Conservation (phyloP, 2,797 vertebrate genomes). For the Pagetopsis macropterus region DNA sequence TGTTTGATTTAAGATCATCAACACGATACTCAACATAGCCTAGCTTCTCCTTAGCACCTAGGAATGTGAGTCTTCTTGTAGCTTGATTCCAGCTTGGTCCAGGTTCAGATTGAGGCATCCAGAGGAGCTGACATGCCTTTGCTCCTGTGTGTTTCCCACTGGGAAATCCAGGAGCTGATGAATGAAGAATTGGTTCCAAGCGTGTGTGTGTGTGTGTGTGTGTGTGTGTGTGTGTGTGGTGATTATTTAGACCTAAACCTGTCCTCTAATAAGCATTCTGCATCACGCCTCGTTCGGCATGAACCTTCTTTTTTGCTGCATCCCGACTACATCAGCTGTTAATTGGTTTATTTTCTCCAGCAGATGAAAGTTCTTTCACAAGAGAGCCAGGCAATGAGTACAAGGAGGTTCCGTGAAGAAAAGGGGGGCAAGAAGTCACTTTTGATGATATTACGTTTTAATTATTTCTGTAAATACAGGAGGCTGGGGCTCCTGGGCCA, state of each 20-base stretch:
- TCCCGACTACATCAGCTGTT: slow-evolving; percentile 46
- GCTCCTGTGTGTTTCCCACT: slow-evolving; percentile 26
- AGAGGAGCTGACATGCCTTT: slow-evolving; percentile 23
- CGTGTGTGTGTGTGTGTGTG: slow-evolving; percentile 24
- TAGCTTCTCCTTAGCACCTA: no score
- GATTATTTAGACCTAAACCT: slow-evolving; percentile 65
- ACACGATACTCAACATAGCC: background rate
- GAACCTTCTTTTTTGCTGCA: slow-evolving; percentile 37
- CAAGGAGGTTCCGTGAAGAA: slow-evolving; percentile 4
- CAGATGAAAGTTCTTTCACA: slow-evolving; percentile 50
- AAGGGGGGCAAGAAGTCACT: slow-evolving; percentile 37
- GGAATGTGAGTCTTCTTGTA: background rate
- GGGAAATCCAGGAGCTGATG: slow-evolving; percentile 64
- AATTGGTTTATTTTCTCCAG: slow-evolving; percentile 69
- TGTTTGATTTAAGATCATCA: background rate
- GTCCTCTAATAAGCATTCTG: slow-evolving; percentile 63
- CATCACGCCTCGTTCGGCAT: slow-evolving; percentile 52
- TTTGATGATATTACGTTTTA: slow-evolving; percentile 64
- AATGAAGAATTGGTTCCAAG: slow-evolving; percentile 54
- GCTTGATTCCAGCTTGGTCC: background rate
- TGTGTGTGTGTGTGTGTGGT: slow-evolving; percentile 2
- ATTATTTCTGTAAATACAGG: slow-evolving; percentile 77
- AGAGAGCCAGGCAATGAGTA: slow-evolving; percentile 17
- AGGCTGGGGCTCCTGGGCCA: slow-evolving; percentile 55
- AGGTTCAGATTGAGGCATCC: slow-evolving; percentile 44